Evolutionary conservation across 2,113 vertebrate genomes (phyloP), one percentile per base, ranked within the genome.

Genomic region (Aleadryas rufinucha): DNA sequence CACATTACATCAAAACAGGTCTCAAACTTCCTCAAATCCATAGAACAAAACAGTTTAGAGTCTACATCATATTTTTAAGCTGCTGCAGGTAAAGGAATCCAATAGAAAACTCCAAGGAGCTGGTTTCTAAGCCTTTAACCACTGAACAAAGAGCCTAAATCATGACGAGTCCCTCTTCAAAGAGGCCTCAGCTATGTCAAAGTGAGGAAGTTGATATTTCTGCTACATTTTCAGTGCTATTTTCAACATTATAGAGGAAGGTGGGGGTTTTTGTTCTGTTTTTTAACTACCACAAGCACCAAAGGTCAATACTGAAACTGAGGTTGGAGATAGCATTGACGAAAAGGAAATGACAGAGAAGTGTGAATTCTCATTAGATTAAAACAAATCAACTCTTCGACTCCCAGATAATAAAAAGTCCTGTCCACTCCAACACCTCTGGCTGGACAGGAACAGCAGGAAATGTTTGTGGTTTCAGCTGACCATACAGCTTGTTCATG

Each of bases 121-220:
- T 50, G 27, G 1, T 7, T 77, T 87, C 39, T 39, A 82, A 63
- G 33, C 31, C 47, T 81, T 77, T 31, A 71, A 31, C 6, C 26
- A 70, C 27, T 56, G 41, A 87, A 75, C 6, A 71, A 52, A 64
- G 10, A 65, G 3, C 27, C 52, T 54, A 21, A 89, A 83, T 23
- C 52, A 64, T 59, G 37, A 95, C 64, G 79, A 57, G 16, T 74
- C 96, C 84, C 74, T 76, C 93, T 97, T 86, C 90, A 93, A 88
- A 93, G 53, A 83, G 61, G 63, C 89, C 83, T 91, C 95, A 84
- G 57, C 50, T 72, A 72, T 68, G 49, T 22, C 65, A 33, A 96
- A 87, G 68, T 56, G 54, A 83, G 61, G 60, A 52, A 72, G 37
- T 1, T 56, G 33, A 83, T 31, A 10, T 35, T 96, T 91, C 84